Conservation (phyloP, 1,140 invertebrate species). For the Halotydeus destructor region DNA sequence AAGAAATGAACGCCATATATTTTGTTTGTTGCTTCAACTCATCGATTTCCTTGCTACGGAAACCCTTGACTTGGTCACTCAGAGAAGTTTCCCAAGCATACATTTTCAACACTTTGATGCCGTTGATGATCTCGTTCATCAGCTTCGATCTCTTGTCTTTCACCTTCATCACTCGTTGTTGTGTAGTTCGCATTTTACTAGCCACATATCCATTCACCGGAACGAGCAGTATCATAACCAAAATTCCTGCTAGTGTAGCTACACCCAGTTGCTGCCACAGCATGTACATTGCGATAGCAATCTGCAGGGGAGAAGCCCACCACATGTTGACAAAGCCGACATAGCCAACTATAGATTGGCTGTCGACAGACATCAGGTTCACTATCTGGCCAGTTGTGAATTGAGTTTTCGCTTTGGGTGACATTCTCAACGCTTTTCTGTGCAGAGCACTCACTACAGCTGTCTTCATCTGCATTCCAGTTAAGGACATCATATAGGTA, state of each 20-base stretch:
- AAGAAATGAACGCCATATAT: constrained; percentile 9
- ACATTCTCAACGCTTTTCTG: constrained; percentile 12
- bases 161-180: constrained; percentile 57
- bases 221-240: constrained; percentile 66
- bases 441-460: constrained; percentile 6
- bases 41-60: constrained; percentile 37
- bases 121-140: constrained; percentile 64
- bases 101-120: constrained; percentile 72
- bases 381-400: constrained; percentile 17
- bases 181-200: constrained; percentile 66
- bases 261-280: constrained; percentile 68
- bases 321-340: constrained; percentile 14
- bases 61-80: constrained; percentile 30
- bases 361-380: constrained; percentile 16
- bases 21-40: constrained; percentile 6
- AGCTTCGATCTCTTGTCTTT: constrained; percentile 78
- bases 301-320: constrained; percentile 43
- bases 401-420: constrained; percentile 9
- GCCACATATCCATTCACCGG: constrained; percentile 78
- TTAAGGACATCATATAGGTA: constrained; percentile 1
- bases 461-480: constrained; percentile 8
- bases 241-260: constrained; percentile 69
- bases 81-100: constrained; percentile 87
- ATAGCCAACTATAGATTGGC: constrained; percentile 5
- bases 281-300: constrained; percentile 54